phyloP scores from a whole-genome alignment of 2,113 vertebrate species.

The Nesospiza acunhae region DNA sequence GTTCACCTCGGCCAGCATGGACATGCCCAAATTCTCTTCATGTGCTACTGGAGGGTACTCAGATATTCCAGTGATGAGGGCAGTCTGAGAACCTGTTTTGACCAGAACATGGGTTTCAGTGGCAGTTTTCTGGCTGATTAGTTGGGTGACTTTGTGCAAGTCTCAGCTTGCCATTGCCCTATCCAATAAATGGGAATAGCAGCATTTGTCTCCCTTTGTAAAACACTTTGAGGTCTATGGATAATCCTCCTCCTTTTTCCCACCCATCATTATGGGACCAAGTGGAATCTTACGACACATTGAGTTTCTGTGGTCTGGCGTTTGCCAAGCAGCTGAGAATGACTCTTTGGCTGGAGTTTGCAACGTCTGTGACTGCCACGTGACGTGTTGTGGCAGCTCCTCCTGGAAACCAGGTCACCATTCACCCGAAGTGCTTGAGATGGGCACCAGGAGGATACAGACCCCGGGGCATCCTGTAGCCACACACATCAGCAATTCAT shows the following conservation, averaged over 20 bases:
- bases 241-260: conserved; percentile 62
- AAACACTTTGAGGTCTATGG: conserved; percentile 50
- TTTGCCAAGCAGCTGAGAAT: conserved; percentile 58
- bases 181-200: conserved; percentile 53
- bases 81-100: conserved; percentile 57
- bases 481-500: not conserved
- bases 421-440: not conserved
- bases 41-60: conserved; percentile 16
- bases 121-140: conserved; percentile 59
- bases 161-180: not conserved
- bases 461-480: not conserved
- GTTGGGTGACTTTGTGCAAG: conserved; percentile 53
- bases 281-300: conserved; percentile 56
- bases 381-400: conserved; percentile 20
- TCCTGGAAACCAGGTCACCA: conserved; percentile 36
- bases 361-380: not conserved
- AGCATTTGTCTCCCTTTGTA: conserved; percentile 54
- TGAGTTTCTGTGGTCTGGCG: conserved; percentile 57
- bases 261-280: conserved; percentile 65
- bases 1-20: not conserved
- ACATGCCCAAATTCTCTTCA: conserved; percentile 20
- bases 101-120: conserved; percentile 60
- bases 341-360: conserved; percentile 38
- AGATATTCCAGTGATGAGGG: conserved; percentile 28
- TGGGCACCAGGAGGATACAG: not conserved